Evolutionary conservation across 30 jellyfish, hydroid and myxozoan species (phyloP).

Genomic region (Aurelia aurita): DNA sequence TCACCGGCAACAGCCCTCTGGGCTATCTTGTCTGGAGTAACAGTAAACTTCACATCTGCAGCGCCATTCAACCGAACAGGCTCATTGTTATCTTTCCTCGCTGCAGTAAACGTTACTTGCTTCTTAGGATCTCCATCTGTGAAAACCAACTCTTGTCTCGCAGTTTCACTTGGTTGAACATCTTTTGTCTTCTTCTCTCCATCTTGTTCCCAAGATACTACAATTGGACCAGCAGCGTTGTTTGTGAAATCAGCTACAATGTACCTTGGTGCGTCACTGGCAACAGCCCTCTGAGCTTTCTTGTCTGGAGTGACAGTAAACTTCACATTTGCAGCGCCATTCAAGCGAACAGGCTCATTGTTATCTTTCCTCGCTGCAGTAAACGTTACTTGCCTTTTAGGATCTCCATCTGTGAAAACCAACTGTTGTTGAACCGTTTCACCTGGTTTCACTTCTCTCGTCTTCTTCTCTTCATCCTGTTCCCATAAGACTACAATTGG

Average conservation of each 20-base stretch:
- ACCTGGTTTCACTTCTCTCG: constrained; percentile 7
- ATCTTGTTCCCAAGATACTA: not conserved
- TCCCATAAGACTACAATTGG: not conserved
- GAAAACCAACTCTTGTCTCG: not conserved
- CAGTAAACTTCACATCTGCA: too few relatives aligned
- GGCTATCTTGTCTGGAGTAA: too few relatives aligned
- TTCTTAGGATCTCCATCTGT: not conserved
- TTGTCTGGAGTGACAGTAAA: too few relatives aligned
- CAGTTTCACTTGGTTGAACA: not conserved
- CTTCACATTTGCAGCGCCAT: too few relatives aligned
- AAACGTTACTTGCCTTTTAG: constrained; percentile 1
- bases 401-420: constrained; percentile 22
- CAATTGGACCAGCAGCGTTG: constrained; percentile 36
- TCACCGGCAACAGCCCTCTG: too few relatives aligned
- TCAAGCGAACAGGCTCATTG: not conserved
- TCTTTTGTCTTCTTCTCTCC: not conserved
- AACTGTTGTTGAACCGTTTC: not conserved
- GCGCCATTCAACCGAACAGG: not conserved
- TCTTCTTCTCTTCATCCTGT: not conserved
- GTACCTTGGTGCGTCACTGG: constrained; percentile 7
- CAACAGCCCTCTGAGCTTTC: too few relatives aligned
- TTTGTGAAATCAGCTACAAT: constrained; percentile 1
- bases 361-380: constrained; percentile 36
- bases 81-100: not conserved
- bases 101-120: constrained; percentile 6